Percentiles rank a stretch among this genome's conserved stretches.
phyloP scores from a whole-genome alignment of 2,888 invertebrate genomes.

The Epinotia ramella region DNA sequence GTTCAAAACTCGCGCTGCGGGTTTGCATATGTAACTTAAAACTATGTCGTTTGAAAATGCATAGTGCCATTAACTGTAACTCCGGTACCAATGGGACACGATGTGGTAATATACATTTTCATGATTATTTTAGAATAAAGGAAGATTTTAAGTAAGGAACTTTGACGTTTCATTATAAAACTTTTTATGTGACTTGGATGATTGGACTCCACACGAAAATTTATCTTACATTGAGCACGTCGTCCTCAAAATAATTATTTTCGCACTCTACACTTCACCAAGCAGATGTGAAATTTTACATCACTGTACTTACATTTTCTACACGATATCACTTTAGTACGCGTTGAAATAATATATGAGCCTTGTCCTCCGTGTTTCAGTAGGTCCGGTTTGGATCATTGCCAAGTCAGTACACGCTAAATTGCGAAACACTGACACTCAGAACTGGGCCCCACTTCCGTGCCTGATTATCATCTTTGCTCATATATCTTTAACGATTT shows the following conservation, averaged over 20 bases:
- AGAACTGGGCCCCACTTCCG: slow-evolving; percentile 44
- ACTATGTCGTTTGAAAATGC: neutral
- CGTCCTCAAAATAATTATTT: too few relatives aligned
- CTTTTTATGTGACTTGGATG: too few relatives aligned
- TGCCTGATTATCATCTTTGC: slow-evolving; percentile 42
- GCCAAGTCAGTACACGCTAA: slow-evolving; percentile 51
- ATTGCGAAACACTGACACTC: slow-evolving; percentile 49
- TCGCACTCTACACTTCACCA: neutral
- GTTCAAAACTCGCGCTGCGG: neutral
- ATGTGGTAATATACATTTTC: neutral
- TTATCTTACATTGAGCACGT: too few relatives aligned
- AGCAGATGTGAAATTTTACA: slow-evolving; percentile 15
- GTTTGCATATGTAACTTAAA: neutral
- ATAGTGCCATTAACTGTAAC: neutral
- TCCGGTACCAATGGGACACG: neutral
- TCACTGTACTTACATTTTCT: slow-evolving; percentile 24
- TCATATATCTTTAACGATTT: slow-evolving; percentile 26
- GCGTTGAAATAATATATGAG: slow-evolving; percentile 44
- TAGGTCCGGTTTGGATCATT: slow-evolving; percentile 49
- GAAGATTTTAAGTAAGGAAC: too few relatives aligned
- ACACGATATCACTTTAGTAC: slow-evolving; percentile 34
- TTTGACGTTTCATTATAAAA: too few relatives aligned
- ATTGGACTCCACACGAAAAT: too few relatives aligned
- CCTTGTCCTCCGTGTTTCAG: slow-evolving; percentile 45
- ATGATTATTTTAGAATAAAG: too few relatives aligned